Base-by-base conservation (phyloP, 2,797 vertebrate genomes). In the Etheostoma nigrum region DNA sequence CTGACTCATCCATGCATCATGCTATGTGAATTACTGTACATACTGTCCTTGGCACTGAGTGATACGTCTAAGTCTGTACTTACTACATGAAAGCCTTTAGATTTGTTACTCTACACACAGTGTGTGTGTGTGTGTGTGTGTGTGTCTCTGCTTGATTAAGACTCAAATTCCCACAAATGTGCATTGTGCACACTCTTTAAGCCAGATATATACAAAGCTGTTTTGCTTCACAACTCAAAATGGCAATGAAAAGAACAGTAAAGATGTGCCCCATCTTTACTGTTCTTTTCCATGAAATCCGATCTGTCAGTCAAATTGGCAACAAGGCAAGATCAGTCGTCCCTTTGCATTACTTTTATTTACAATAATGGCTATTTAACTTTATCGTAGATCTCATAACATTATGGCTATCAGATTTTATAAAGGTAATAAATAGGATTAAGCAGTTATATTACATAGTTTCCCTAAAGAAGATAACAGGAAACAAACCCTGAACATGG, bases 1-100 rank as follows among this genome's bases (percentile, higher is more conserved):
- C 54, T 65, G 71, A 81, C 40, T 85, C 67, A 81, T 57, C 18
- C 72, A 45, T 45, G 48, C 51, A 13, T 55, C 51, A 13, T 68
- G 48, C 55, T 64, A 52, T 67, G 18, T 62, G 57, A 67, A 61
- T 62, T 69, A 23, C 23, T 23, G 21, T 23, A 23, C 21, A 23
- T 23, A 23, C n/a, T 67, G 65, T 67, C 33, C 60, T 25, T 58
- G 48, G 60, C 14, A 6, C 36, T 6, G 44, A 47, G 30, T 47
- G 54, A 58, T 40, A 11, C 51, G 74, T 83, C 61, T 78, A 72
- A 40, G 13, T 21, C 27, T 62, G 27, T 3, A 62, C 14, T 30
- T 13, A 33, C 6, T 67, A 69, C 21, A 57, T 27, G 10, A 72
- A 69, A 66, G 25, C 62, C 21, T 59, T 67, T n/a, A 47, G 47